These are phyloP conservation scores for Pseudomyrmex pallidus DNA, from an alignment of 1,140 invertebrate species.

Conservation along the genomic window DNA sequence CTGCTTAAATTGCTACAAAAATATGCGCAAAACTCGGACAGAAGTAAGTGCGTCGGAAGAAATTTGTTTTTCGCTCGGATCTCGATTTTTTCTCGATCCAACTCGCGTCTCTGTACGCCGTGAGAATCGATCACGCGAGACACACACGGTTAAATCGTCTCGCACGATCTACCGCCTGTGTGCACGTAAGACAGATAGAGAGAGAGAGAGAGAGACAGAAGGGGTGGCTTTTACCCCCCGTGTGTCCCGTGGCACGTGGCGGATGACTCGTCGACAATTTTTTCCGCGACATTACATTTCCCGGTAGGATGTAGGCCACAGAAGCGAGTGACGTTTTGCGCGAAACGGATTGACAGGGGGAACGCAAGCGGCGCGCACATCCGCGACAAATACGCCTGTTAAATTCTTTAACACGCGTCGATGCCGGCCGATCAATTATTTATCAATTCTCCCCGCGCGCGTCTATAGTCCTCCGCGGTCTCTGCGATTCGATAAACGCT, in stretches of 20 bases:
- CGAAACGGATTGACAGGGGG: slow-evolving; percentile 36
- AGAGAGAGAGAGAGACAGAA: background rate
- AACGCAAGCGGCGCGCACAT: slow-evolving; percentile 25
- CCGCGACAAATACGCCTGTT: slow-evolving; percentile 48
- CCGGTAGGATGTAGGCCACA: slow-evolving; percentile 62
- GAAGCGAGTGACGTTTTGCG: slow-evolving; percentile 59
- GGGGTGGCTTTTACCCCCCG: background rate
- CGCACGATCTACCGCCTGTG: slow-evolving; percentile 20
- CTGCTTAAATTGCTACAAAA: too few species aligned
- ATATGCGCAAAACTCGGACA: too few species aligned
- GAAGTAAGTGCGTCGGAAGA: too few species aligned
- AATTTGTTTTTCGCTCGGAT: background rate
- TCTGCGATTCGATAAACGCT: slow-evolving; percentile 17
- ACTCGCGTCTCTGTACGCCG: slow-evolving; percentile 8
- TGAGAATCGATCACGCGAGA: slow-evolving; percentile 49
- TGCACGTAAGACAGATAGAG: background rate
- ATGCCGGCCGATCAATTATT: slow-evolving; percentile 70
- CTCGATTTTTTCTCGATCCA: background rate
- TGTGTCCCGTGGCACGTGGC: slow-evolving; percentile 21
- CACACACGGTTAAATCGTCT: slow-evolving; percentile 48
- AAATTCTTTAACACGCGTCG: slow-evolving; percentile 70
- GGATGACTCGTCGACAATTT: slow-evolving; percentile 43
- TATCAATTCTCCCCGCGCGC: slow-evolving; percentile 54
- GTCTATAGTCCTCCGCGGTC: slow-evolving; percentile 51
- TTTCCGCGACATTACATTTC: slow-evolving; percentile 29